Conservation (phyloP, 2,888 invertebrate genomes). For the Rosalia funebris region DNA sequence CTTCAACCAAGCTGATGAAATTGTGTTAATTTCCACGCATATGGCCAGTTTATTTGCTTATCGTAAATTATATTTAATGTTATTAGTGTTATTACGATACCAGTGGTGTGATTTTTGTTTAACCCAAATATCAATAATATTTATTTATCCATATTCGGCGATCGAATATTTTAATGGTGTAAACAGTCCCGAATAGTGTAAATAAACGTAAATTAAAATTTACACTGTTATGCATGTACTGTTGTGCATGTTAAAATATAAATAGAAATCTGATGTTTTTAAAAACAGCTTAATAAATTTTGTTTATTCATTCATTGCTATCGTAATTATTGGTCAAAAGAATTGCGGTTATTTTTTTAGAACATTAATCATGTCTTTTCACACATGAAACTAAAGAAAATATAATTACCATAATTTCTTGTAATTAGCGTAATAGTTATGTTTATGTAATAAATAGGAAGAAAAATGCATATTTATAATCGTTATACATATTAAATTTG, state of each 20-base stretch:
- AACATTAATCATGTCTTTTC: too few species aligned
- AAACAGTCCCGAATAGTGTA: slow-evolving; percentile 9
- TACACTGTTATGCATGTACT: slow-evolving; percentile 13
- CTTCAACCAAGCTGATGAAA: too few species aligned
- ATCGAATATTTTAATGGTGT: slow-evolving; percentile 11
- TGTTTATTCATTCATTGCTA: neutral
- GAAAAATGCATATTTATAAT: too few species aligned
- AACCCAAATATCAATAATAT: slow-evolving; percentile 12
- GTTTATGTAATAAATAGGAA: too few species aligned
- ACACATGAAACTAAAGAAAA: too few species aligned
- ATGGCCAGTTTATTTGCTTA: slow-evolving; percentile 7
- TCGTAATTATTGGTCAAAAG: neutral
- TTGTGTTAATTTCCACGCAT: too few species aligned
- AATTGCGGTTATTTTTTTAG: neutral
- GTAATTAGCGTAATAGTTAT: too few species aligned
- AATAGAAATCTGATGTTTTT: slow-evolving; percentile 12
- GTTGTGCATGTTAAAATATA: slow-evolving; percentile 12
- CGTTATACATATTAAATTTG: too few species aligned
- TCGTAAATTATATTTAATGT: neutral
- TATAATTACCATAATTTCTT: too few species aligned
- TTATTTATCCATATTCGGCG: slow-evolving; percentile 20
- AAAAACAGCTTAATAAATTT: slow-evolving; percentile 11
- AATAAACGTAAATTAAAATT: slow-evolving; percentile 14
- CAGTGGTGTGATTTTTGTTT: slow-evolving; percentile 10
- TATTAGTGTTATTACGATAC: too few species aligned